Evolutionary conservation across 2,113 vertebrate genomes (phyloP), one percentile per base, ranked within the genome.

Genomic region (Paracanthobrama guichenoti): DNA sequence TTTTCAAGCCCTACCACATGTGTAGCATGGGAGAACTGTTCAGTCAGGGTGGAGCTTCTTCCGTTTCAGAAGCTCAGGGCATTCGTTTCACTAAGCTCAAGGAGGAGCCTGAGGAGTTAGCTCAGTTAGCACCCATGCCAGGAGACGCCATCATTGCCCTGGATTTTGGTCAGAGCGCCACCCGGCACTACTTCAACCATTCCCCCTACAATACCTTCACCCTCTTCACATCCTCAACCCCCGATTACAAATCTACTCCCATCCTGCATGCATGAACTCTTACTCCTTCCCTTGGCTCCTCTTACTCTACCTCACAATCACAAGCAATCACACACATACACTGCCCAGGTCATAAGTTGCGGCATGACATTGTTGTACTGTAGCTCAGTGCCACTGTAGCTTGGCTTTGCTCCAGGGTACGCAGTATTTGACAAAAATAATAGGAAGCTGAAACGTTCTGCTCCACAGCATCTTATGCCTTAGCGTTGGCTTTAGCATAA

Each of bases 71-170:
- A 22, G 89, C 94, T 48, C 94, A 93, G 0, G 94, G 95, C 46
- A 92, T 92, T 86, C 95, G 96, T 84, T 98, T 95, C 93, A 95
- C 94, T 81, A 96, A 96, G 89, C 91, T 99, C 81, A 99, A 99
- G 87, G 96, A 98, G 86, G 97, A 99, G 89, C 97, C 97, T 0
- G 97, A 97, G 76, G 97, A 98, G 87, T 93, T 99, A 66, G 91
- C 96, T 22, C 96, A 97, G 88, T 94, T 98, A 89, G 97, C 97
- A 0, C 97, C 98, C 13, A 98, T 97, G 0, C 93, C 98, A 0
- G 98, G 97, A 11, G 98, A 99, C 88, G 93, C 95, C 66, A 96
- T 99, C 91, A 93, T 99, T 88, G 91, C 95, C 90, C 94, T 99
- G 66, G 96, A 99, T 92, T 98, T 99, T 16, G 96, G 98, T 98